Evolutionary conservation across 1,140 invertebrate genomes (phyloP).

Genomic region (Solenopsis fugax): DNA sequence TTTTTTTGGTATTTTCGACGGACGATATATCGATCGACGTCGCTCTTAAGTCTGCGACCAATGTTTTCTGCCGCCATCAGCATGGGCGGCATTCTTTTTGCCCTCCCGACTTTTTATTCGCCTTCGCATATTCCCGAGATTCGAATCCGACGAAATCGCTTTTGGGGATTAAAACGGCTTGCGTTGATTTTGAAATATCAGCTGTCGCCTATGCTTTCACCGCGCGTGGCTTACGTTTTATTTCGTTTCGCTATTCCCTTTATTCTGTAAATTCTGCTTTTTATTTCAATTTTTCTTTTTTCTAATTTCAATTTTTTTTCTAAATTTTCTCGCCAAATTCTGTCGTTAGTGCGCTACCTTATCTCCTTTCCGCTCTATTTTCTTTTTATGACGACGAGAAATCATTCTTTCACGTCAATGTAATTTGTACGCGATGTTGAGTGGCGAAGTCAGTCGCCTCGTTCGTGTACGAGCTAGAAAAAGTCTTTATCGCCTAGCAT

Average conservation of each 20-base stretch:
- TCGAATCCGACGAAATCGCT: conserved; percentile 6
- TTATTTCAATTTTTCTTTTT: background rate
- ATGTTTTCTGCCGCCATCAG: background rate
- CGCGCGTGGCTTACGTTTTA: background rate
- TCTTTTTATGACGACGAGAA: background rate
- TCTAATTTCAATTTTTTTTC: background rate
- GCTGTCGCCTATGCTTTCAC: background rate
- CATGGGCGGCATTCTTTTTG: conserved; percentile 16
- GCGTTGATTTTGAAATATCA: background rate
- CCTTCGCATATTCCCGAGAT: conserved; percentile 10
- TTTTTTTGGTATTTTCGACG: conserved; percentile 49
- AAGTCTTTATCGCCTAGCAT: conserved; percentile 28
- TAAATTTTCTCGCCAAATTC: background rate
- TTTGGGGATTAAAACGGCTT: conserved; percentile 5
- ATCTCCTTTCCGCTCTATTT: conserved; percentile 3
- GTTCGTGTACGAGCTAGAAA: background rate
- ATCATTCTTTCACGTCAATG: conserved; percentile 3
- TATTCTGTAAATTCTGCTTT: background rate
- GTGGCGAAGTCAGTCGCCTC: conserved; percentile 9
- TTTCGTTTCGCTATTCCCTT: background rate
- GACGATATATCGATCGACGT: conserved; percentile 40
- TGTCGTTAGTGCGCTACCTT: background rate
- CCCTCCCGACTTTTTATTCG: conserved; percentile 18
- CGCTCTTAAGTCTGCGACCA: conserved; percentile 6
- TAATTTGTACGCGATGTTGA: conserved; percentile 29